Evolutionary conservation across 2,797 vertebrate genomes (phyloP), one percentile per base, ranked within the genome.

Genomic region (Pterois miles): DNA sequence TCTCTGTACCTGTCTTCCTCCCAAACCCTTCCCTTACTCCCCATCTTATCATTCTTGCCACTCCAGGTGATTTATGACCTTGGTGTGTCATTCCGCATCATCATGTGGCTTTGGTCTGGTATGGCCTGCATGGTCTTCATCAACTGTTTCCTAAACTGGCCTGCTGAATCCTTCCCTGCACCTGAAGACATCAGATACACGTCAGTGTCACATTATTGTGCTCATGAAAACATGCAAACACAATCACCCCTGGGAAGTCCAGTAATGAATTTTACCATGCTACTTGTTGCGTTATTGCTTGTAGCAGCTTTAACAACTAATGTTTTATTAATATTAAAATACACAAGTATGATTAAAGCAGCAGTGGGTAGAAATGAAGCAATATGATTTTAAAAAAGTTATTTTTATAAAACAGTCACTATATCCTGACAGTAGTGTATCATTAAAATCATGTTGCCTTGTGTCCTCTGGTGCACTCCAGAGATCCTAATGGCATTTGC

Each of bases 141-240:
- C 70, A 97, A 97, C 89, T 97, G 96, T 83, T 90, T 95, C 63
- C 62, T 97, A 54, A 97, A 98, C 86, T 98, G 97, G 97, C 97
- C 97, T 0, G 50, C 48, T 2, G 96, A 96, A 70, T 89, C 95
- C 48, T 97, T 98, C 82, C 96, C 96, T 8, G 91, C 94, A 2
- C 97, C 97, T 0, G 96, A 97, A 79, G 96, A 97, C 65, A 72
- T 92, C 84, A 89, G 86, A 90, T 97, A 96, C 91, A 95, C 18
- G 97, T 98, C 78, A 95, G 96, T 94, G 0, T 54, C 43, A 27
- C 14, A 52, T 46, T 43, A 58, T 8, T 56, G 5, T 58, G 14
- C 31, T 29, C 8, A 20, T 27, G 10, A 43, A 40, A 64, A 53
- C 46, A 63, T 31, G 14, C 12, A 16, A 34, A 36, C 33, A 23